A percentile compares a stretch with the other conserved stretches of the same genome.
phyloP scores from a whole-genome alignment of 2,888 invertebrate species.

The Drosophila histrio region DNA sequence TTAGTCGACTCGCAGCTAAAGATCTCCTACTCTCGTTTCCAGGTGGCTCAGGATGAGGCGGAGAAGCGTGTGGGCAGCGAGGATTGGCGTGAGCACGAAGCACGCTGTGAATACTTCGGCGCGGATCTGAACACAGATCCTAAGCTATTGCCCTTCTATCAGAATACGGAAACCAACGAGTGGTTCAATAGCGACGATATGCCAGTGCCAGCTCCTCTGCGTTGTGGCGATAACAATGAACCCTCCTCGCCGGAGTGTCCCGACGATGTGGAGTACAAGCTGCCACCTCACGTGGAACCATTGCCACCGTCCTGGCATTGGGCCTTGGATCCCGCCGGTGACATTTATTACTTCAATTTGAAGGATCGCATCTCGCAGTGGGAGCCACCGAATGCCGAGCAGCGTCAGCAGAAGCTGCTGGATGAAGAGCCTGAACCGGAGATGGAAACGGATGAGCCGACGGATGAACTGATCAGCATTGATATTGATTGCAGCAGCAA shows the following conservation, averaged over 20 bases:
- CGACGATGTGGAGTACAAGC: constrained; percentile 70
- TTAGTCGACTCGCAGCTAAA: too few relatives aligned
- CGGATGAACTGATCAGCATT: constrained; percentile 34
- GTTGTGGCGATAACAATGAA: constrained; percentile 77
- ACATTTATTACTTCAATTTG: constrained; percentile 96
- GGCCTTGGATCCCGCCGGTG: constrained; percentile 91
- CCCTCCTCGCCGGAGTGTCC: constrained; percentile 33
- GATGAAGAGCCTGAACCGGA: constrained; percentile 39
- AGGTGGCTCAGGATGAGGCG: constrained; percentile 83
- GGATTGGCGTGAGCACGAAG: constrained; percentile 81
- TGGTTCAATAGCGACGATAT: constrained; percentile 81
- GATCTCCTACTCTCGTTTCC: too few relatives aligned
- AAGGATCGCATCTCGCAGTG: constrained; percentile 91
- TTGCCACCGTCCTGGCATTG: constrained; percentile 95
- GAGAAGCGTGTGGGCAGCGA: constrained; percentile 82
- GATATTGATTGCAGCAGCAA: constrained; percentile 49
- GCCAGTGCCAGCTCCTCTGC: constrained; percentile 80
- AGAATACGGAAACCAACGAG: constrained; percentile 82
- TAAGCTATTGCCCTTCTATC: constrained; percentile 81
- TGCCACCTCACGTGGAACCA: constrained; percentile 85
- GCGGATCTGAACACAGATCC: constrained; percentile 80
- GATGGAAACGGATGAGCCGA: constrained; percentile 20
- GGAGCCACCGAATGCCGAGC: constrained; percentile 87
- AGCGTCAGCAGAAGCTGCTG: constrained; percentile 76
- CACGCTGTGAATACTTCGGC: constrained; percentile 83